phyloP scores from a whole-genome alignment of 1,140 invertebrate species.

The Euschistus heros region DNA sequence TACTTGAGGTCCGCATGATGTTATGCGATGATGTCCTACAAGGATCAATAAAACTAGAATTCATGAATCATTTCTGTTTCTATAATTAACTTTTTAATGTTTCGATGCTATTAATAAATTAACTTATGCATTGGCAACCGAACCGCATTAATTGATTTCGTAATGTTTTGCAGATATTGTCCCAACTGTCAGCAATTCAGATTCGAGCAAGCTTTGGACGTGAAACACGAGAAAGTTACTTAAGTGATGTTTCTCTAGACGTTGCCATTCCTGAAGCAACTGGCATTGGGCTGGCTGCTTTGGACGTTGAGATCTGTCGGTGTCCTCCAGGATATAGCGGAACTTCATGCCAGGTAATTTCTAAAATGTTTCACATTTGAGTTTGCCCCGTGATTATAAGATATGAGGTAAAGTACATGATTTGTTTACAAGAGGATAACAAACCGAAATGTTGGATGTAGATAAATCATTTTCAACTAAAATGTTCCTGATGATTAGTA shows the following conservation, averaged over 20 bases:
- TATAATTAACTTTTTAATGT: not conserved
- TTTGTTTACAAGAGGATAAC: no score
- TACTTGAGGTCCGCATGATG: no score
- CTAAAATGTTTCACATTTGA: no score
- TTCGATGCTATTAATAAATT: not conserved
- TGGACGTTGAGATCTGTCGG: constrained; percentile 69
- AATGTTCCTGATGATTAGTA: no score
- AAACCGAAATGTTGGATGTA: no score
- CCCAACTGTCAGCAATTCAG: constrained; percentile 69
- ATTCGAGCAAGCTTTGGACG: constrained; percentile 65
- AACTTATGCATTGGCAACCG: not conserved
- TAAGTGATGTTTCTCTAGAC: constrained; percentile 73
- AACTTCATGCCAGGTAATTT: constrained; percentile 60
- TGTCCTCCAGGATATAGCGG: constrained; percentile 74
- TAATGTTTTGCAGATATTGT: constrained; percentile 60
- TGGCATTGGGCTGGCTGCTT: constrained; percentile 42
- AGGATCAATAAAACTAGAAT: no score
- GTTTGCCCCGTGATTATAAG: no score
- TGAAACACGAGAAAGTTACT: constrained; percentile 52
- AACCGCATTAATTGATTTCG: not conserved
- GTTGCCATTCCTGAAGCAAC: constrained; percentile 49
- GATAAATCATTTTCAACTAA: no score
- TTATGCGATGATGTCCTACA: no score
- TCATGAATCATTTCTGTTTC: no score
- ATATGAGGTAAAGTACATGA: no score